Evolutionary conservation across 2,113 vertebrate genomes (phyloP), one percentile per base, ranked within the genome.

Genomic region (Heterotilapia buettikoferi): DNA sequence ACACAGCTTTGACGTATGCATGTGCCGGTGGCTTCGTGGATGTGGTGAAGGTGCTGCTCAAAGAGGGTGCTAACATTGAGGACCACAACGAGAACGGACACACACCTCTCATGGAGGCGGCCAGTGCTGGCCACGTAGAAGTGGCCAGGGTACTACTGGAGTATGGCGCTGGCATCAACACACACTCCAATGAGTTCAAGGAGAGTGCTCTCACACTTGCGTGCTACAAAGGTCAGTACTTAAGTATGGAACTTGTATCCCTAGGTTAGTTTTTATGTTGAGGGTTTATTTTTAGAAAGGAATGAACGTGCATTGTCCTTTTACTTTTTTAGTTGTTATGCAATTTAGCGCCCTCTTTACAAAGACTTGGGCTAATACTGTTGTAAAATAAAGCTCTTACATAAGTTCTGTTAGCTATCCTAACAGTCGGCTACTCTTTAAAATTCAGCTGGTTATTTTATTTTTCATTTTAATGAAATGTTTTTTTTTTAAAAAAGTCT

Each of bases 11-110:
- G 88, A 99, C 98, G 7, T 99, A 99, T 1, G 98, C 99, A 38
- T 99, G 99, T 93, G 99, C 99, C 2, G 99, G 98, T 50, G 99
- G 99, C 93, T 99, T 99, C 87, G 97, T 99, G 94, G 99, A 99
- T 80, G 98, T 99, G 86, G 98, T 99, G 83, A 98, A 99, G 96
- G 99, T 99, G 94, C 97, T 99, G 85, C 96, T 99, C 92, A 99
- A 99, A 97, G 98, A 98, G 87, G 99, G 98, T 83, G 99, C 98
- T 92, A 99, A 99, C 94, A 99, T 99, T 89, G 99, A 99, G 96
- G 99, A 99, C 96, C 98, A 99, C 96, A 99, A 99, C 84, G 99
- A 99, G 96, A 99, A 99, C 11, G 98, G 99, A 82, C 99, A 99
- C 93, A 99, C 99, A 2, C 98, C 99, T 38, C 96, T 99, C 78